Evolutionary conservation across 2,113 vertebrate species (phyloP).

Genomic region (Empidonax traillii): DNA sequence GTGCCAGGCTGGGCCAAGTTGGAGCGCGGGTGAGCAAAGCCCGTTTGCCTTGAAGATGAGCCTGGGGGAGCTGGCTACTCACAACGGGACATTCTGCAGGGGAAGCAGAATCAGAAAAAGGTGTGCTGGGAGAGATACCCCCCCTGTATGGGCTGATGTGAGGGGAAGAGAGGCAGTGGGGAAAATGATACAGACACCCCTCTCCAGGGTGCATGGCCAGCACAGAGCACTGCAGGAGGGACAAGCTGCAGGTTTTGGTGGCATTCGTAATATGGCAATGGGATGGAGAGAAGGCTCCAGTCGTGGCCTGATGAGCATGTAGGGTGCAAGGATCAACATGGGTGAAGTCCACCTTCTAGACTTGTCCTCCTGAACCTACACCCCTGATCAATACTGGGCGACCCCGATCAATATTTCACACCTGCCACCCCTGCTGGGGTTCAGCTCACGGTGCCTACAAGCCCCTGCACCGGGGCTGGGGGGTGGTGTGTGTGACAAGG

Average conservation of each 20-base stretch:
- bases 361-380: background rate
- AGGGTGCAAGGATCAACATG: background rate
- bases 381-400: no score
- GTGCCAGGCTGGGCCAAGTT: background rate
- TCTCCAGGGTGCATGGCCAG: background rate
- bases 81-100: background rate
- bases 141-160: background rate
- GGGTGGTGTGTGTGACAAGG: accelerated
- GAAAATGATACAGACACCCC: background rate
- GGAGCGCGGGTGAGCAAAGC: background rate
- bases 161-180: background rate
- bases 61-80: background rate
- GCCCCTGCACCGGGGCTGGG: accelerated
- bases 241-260: background rate
- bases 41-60: background rate
- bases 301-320: accelerated
- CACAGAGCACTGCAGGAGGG: background rate
- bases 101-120: background rate
- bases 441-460: accelerated
- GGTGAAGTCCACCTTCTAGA: background rate
- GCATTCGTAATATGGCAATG: background rate
- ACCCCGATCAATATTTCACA: background rate
- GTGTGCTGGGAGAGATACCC: background rate
- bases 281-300: background rate
- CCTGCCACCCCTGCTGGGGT: background rate